phyloP scores from a whole-genome alignment of 2,113 vertebrate genomes.

The Panthera tigris region DNA sequence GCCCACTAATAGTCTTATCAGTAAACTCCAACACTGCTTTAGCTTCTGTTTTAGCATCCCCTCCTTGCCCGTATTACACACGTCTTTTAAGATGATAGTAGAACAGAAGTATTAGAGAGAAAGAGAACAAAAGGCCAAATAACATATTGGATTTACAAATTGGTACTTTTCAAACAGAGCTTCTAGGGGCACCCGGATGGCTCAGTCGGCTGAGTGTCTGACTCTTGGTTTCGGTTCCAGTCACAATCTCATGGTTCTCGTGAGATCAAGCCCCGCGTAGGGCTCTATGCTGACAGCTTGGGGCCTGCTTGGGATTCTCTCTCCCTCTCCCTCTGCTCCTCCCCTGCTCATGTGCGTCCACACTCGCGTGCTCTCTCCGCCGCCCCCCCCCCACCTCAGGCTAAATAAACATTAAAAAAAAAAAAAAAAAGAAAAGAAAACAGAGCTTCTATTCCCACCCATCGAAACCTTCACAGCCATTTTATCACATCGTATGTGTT shows the following conservation, averaged over 20 bases:
- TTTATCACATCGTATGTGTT: not conserved
- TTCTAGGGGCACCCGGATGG: not conserved
- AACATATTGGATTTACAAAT: not conserved
- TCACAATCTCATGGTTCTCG: too few species aligned
- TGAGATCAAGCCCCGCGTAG: too few species aligned
- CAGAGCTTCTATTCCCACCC: not conserved
- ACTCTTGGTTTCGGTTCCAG: too few species aligned
- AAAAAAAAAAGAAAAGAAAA: not conserved
- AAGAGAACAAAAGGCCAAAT: not conserved
- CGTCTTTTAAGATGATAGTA: not conserved
- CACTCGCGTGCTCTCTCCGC: too few species aligned
- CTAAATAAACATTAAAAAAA: too few species aligned
- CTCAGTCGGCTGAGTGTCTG: too few species aligned
- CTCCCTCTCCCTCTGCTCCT: too few species aligned
- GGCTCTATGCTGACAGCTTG: too few species aligned
- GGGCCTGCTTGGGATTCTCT: too few species aligned
- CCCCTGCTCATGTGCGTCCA: too few species aligned
- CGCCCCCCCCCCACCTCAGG: too few species aligned
- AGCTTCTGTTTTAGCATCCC: not conserved
- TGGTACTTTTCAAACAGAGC: not conserved
- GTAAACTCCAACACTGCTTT: not conserved
- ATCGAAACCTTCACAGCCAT: not conserved
- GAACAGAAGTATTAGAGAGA: not conserved
- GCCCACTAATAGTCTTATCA: not conserved
- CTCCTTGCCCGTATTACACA: not conserved